A percentile compares a stretch with the other conserved stretches of the same genome.
phyloP scores from a whole-genome alignment of 2,113 vertebrate genomes.

The Nycticryphes semicollaris region DNA sequence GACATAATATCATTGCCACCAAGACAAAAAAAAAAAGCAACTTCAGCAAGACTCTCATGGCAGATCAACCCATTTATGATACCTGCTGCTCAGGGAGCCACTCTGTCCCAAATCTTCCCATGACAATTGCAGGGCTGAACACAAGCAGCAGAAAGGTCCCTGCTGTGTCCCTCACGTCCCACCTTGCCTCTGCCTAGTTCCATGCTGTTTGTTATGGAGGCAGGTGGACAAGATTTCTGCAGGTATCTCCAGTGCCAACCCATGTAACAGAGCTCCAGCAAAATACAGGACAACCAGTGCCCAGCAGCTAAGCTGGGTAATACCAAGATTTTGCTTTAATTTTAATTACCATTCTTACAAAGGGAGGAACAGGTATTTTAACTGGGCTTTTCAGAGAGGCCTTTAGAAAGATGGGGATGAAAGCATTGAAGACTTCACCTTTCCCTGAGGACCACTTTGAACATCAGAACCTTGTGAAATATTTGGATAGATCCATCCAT shows the following conservation, averaged over 20 bases:
- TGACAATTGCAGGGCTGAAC: background rate
- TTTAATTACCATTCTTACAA: background rate
- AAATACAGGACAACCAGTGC: background rate
- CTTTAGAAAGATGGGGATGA: background rate
- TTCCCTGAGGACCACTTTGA: background rate
- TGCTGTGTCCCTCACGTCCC: fast-evolving
- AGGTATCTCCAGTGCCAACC: background rate
- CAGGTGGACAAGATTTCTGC: background rate
- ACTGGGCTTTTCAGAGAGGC: background rate
- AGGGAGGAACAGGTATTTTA: background rate
- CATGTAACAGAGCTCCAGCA: background rate
- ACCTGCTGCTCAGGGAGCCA: background rate
- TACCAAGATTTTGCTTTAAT: background rate
- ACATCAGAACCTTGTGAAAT: background rate
- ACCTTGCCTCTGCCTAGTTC: background rate
- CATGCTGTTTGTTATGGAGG: background rate
- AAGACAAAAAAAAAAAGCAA: background rate
- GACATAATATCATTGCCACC: background rate
- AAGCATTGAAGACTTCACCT: background rate
- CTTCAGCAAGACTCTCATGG: background rate
- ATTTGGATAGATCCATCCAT: background rate
- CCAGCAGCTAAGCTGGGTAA: background rate
- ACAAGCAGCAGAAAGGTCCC: background rate
- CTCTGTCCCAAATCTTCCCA: background rate
- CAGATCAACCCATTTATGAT: background rate